Percentiles rank a stretch among this genome's conserved stretches.
Conservation (phyloP, 2,113 vertebrate species). For the Actenoides lindsayi region DNA sequence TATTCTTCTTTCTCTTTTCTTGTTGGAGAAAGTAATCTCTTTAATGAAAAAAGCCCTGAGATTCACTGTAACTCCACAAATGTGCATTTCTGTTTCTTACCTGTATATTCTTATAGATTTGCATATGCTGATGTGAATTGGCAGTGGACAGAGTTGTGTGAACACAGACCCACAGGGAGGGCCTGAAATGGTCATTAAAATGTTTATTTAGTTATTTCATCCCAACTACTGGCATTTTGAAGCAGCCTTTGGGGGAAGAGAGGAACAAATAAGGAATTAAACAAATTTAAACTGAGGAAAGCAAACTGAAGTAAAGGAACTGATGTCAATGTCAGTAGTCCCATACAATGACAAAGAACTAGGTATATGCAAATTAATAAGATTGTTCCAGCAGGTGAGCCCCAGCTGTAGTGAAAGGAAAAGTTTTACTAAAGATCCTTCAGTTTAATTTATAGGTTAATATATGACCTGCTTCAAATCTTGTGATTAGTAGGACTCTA, state of each 20-base stretch:
- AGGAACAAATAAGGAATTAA: background rate
- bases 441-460: background rate
- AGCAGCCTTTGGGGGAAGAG: background rate
- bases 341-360: background rate
- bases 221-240: background rate
- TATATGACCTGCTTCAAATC: background rate
- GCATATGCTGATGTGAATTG: fast-evolving
- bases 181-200: background rate
- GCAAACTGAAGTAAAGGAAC: background rate
- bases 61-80: background rate
- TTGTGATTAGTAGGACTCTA: background rate
- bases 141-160: too few species aligned
- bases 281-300: background rate
- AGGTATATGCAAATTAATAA: background rate
- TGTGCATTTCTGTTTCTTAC: background rate
- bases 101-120: background rate
- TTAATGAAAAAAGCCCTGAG: background rate
- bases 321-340: background rate
- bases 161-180: background rate
- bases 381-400: background rate
- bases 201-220: background rate
- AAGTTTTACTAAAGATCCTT: background rate
- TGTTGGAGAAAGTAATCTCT: background rate
- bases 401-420: background rate
- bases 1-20: background rate